A percentile compares a stretch with the other conserved stretches of the same genome.
These are phyloP conservation scores for Alloplasta piceator DNA, from an alignment of 2,888 invertebrate species.

Conservation along the genomic window DNA sequence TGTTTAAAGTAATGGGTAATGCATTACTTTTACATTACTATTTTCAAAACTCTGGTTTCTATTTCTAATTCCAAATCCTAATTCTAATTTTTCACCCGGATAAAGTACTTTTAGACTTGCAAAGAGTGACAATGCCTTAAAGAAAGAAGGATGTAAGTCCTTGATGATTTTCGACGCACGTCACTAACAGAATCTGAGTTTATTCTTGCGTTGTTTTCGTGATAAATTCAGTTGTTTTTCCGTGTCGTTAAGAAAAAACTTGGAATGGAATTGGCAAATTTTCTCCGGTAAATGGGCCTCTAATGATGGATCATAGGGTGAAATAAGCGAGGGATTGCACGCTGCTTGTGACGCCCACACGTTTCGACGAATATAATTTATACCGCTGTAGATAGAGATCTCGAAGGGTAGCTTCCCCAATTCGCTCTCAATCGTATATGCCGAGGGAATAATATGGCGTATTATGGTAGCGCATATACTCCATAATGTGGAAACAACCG, in stretches of 20 bases:
- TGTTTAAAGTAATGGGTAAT: too few species aligned
- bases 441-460: slow-evolving; percentile 65
- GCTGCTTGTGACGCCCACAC: slow-evolving; percentile 80
- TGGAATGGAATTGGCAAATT: slow-evolving; percentile 77
- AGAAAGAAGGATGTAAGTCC: too few species aligned
- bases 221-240: slow-evolving; percentile 20
- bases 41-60: too few species aligned
- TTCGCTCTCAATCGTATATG: slow-evolving; percentile 60
- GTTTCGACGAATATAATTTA: slow-evolving; percentile 81
- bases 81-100: too few species aligned
- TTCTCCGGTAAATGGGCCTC: slow-evolving; percentile 79
- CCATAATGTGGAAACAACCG: slow-evolving; percentile 50
- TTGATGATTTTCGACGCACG: too few species aligned
- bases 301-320: slow-evolving; percentile 82
- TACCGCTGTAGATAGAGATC: slow-evolving; percentile 79
- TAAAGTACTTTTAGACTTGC: too few species aligned
- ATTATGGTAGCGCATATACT: slow-evolving; percentile 29
- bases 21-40: too few species aligned
- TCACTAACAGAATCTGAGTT: too few species aligned
- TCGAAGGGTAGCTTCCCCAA: slow-evolving; percentile 80
- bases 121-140: too few species aligned
- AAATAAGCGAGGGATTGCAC: slow-evolving; percentile 54
- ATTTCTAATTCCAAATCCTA: too few species aligned
- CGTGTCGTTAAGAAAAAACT: slow-evolving; percentile 60
- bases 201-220: background rate